Base-by-base conservation (phyloP, 2,888 invertebrate genomes). In the Ochropacha duplaris region DNA sequence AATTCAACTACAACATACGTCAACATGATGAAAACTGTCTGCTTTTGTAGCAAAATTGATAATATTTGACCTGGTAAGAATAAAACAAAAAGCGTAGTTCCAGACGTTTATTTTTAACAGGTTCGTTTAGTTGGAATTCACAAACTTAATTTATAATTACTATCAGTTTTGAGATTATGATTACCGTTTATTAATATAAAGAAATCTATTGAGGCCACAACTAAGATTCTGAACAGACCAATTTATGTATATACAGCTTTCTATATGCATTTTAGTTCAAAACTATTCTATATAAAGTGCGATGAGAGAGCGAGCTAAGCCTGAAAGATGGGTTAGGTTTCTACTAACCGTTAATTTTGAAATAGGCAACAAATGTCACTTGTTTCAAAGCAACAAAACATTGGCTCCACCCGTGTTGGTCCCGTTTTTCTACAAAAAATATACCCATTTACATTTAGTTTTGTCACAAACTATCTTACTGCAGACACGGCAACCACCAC, bases 401-500 rank as follows among this genome's bases (percentile, higher is more conserved):
- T 65, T 66, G 72, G 74, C 74, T 78, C 76, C 78, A 74, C 72
- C 72, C 74, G 74, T 69, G 77, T 89, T 90, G 90, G 90, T 90
- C 90, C 90, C 90, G 74, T 78, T 73, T 69, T 68, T 69, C 76
- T 83, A 82, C 77, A 76, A 80, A 86, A 83, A 81, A 79, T 79
- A 81, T 79, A 70, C 57, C 65, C 58, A 57, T 55, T 59, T 64
- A 57, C 57, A 64, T 64, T 65, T 65, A 60, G 57, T 71, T 59
- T 68, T 56, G 61, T 54, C 58, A 67, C 49, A 55, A 63, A 70
- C 83, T 92, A 92, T 90, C 92, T 92, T 24, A 92, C 87, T 54
- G 92, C 92, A 31, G 92, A 87, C 11, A 92, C 91, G 2, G 92
- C 92, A 9, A 92, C 88, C 36, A 92, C 90, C 49, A 92, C 76